Percentiles rank a stretch among this genome's conserved stretches.
phyloP scores from a whole-genome alignment of 2,797 vertebrate genomes.

The Champsocephalus esox region DNA sequence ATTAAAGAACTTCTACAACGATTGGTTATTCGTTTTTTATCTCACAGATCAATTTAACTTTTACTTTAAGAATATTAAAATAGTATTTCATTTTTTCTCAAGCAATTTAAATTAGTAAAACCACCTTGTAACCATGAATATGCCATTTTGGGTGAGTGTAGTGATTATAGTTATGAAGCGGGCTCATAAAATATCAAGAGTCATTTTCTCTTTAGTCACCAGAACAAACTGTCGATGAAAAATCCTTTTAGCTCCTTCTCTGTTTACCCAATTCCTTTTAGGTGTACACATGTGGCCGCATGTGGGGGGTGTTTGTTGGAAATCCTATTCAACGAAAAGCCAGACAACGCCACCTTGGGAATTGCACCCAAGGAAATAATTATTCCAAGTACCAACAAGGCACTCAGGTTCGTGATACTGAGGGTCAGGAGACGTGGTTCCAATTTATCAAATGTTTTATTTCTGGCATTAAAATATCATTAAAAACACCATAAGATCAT shows the following conservation, averaged over 20 bases:
- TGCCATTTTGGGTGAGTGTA: conserved; percentile 6
- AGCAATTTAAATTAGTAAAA: not conserved
- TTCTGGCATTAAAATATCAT: no score
- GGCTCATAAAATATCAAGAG: conserved; percentile 38
- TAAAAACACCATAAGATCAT: no score
- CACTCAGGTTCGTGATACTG: no score
- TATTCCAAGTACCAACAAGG: no score
- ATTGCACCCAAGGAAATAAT: no score
- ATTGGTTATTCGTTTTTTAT: no score
- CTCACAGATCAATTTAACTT: not conserved
- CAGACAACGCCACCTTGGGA: no score
- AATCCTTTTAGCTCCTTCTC: not conserved
- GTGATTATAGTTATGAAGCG: conserved; percentile 8
- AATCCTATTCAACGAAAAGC: no score
- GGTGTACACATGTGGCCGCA: no score
- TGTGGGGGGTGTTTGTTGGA: no score
- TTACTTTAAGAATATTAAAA: not conserved
- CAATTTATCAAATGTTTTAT: no score
- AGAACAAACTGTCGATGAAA: conserved; percentile 12
- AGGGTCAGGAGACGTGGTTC: no score
- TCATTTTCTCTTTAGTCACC: conserved; percentile 58
- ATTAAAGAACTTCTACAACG: not conserved
- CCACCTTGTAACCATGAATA: conserved; percentile 2
- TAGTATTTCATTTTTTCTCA: not conserved
- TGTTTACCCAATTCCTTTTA: not conserved